Evolutionary conservation across 2,113 vertebrate genomes (phyloP), one percentile per base, ranked within the genome.

Genomic region (Perognathus longimembris): DNA sequence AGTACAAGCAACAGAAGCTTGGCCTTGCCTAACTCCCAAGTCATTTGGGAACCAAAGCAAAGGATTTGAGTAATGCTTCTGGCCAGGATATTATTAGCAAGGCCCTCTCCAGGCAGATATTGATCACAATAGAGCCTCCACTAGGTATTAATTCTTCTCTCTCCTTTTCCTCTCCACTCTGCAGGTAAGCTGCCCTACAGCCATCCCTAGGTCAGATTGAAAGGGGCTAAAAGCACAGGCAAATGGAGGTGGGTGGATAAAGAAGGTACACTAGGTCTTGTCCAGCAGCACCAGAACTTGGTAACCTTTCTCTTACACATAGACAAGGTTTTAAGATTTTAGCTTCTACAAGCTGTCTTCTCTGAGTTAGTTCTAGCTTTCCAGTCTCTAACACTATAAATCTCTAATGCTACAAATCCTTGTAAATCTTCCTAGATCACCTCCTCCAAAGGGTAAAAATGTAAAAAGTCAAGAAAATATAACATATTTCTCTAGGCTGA

Each of bases 21-120:
- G 22, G 26, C 66, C 84, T 94, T 73, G 84, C 80, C 77, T 80
- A 84, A 84, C 34, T 61, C 83, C 82, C 73, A 84, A 59, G 28
- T 66, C 63, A 73, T 59, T 73, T 88, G 85, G 63, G 89, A 90
- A 73, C 34, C 42, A 32, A 66, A 84, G 61, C 50, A 20, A 71
- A 97, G 84, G 86, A 71, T 87, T 89, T 93, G 18, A 6, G 77
- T 40, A 92, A 85, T 85, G 84, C 59, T 88, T n/a, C 73, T 85
- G 84, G 63, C 76, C 45, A 28, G 45, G 63, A 32, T 92, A 85
- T 45, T 45, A 91, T 78, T 91, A 93, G 71, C 32, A 77, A 89
- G 70, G 67, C 66, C 59, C 50, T 92, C 80, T 78, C 67, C 91
- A 81, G 64, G 79, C 61, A n/a, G 82, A n/a, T 79, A 91, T 32